Evolutionary conservation across 1,140 invertebrate genomes (phyloP).

Genomic region (Belonocnema kinseyi): DNA sequence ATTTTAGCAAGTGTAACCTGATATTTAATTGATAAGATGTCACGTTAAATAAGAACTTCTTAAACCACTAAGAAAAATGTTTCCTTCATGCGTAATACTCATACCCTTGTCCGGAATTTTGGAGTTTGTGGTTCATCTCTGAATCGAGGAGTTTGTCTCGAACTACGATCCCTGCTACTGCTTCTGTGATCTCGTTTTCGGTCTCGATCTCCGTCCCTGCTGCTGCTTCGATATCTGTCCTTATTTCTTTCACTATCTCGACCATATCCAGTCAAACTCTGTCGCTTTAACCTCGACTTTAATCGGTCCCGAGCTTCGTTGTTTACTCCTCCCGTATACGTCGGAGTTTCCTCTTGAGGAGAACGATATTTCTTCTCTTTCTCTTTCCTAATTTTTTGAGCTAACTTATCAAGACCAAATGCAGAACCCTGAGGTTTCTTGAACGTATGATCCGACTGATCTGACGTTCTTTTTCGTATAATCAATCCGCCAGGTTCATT

Average conservation of each 20-base stretch:
- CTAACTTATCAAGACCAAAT: constrained; percentile 92
- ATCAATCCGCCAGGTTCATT: constrained; percentile 87
- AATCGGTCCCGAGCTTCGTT: constrained; percentile 85
- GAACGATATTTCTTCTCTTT: constrained; percentile 84
- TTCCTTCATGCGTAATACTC: background rate
- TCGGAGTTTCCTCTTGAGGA: constrained; percentile 91
- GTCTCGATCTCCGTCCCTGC: constrained; percentile 63
- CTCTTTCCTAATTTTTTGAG: constrained; percentile 83
- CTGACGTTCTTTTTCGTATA: constrained; percentile 85
- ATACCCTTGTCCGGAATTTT: constrained; percentile 68
- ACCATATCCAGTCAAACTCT: constrained; percentile 73
- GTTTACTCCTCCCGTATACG: constrained; percentile 93
- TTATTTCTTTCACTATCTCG: constrained; percentile 60
- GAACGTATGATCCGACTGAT: constrained; percentile 79
- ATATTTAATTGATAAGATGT: background rate
- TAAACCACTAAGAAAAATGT: constrained; percentile 6
- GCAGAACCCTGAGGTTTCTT: constrained; percentile 89
- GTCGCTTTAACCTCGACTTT: constrained; percentile 80
- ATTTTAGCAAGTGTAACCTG: background rate
- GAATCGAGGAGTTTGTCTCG: constrained; percentile 52
- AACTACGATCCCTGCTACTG: constrained; percentile 50
- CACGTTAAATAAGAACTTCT: background rate
- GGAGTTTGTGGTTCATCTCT: constrained; percentile 86
- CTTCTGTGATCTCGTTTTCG: constrained; percentile 61
- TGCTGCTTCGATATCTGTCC: constrained; percentile 57